Conservation (phyloP, 2,797 vertebrate genomes). For the Pipistrellus kuhlii region DNA sequence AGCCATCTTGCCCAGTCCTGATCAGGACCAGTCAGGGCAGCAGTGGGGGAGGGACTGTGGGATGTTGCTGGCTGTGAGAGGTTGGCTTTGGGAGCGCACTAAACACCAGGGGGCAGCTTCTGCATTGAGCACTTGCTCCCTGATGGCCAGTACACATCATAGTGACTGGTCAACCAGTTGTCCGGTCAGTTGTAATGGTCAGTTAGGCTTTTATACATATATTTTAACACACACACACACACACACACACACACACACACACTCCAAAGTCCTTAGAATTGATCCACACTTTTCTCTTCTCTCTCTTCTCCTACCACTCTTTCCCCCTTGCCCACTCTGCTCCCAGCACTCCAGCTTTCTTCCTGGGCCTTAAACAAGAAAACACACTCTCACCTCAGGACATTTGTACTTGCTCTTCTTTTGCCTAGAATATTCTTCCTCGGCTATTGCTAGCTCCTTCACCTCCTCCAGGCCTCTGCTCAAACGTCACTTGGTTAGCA, state of each 20-base stretch:
- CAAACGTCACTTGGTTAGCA: neutral
- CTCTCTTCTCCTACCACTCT: neutral
- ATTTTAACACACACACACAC: too few species aligned
- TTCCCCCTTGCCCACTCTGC: neutral
- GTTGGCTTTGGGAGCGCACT: too few species aligned
- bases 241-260: neutral
- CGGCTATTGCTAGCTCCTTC: neutral
- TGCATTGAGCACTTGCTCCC: too few species aligned
- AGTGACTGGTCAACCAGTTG: too few species aligned
- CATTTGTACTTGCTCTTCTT: neutral
- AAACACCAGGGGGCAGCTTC: too few species aligned
- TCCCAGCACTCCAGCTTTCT: neutral
- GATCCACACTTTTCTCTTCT: neutral
- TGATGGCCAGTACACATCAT: too few species aligned
- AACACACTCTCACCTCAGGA: neutral
- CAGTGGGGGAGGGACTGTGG: rapidly evolving
- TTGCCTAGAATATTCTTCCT: neutral
- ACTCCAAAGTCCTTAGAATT: neutral
- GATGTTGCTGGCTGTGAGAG: too few species aligned
- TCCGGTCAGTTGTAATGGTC: too few species aligned
- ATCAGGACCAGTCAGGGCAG: too few species aligned
- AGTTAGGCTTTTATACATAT: too few species aligned
- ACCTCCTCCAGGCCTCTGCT: neutral
- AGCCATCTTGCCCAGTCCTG: too few species aligned
- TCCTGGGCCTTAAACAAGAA: neutral